Conservation (phyloP, 1,140 invertebrate genomes). For the Drosophila biarmipes region DNA sequence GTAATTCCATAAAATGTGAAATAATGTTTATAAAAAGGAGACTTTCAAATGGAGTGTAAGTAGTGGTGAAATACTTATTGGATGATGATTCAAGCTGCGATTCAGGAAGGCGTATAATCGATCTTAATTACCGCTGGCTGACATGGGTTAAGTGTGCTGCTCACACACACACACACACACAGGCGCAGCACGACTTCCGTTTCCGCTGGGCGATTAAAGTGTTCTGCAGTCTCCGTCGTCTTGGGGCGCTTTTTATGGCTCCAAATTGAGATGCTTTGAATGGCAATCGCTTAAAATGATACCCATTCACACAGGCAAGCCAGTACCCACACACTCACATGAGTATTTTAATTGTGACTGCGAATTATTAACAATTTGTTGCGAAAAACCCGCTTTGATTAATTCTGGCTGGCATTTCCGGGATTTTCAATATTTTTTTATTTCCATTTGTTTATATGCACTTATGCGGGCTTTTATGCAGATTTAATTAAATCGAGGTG, state of each 20-base stretch:
- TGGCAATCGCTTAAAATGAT: conserved; percentile 66
- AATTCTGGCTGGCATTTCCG: conserved; percentile 15
- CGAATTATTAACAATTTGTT: conserved; percentile 46
- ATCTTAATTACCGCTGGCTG: conserved; percentile 69
- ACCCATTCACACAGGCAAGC: conserved; percentile 12
- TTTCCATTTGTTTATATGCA: conserved; percentile 4
- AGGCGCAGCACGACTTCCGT: conserved; percentile 13
- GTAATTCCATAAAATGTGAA: too few relatives aligned
- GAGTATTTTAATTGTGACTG: conserved; percentile 38
- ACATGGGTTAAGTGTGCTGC: conserved; percentile 23
- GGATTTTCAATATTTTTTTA: conserved; percentile 4
- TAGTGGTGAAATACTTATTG: conserved; percentile 12
- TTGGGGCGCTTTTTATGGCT: conserved; percentile 39
- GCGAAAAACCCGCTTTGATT: conserved; percentile 26
- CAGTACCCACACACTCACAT: conserved; percentile 8
- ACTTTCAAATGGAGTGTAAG: conserved; percentile 1
- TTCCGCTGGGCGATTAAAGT: conserved; percentile 33
- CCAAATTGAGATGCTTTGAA: conserved; percentile 58
- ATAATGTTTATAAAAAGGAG: not conserved
- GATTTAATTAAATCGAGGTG: conserved; percentile 18
- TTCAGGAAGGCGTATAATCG: conserved; percentile 53
- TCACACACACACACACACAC: conserved; percentile 15
- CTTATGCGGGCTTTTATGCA: conserved; percentile 7
- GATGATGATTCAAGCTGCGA: conserved; percentile 55
- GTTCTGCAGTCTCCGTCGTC: conserved; percentile 31